Percentiles rank a stretch among this genome's conserved stretches.
phyloP scores from a whole-genome alignment of 2,113 vertebrate genomes.

The Ciconia maguari region DNA sequence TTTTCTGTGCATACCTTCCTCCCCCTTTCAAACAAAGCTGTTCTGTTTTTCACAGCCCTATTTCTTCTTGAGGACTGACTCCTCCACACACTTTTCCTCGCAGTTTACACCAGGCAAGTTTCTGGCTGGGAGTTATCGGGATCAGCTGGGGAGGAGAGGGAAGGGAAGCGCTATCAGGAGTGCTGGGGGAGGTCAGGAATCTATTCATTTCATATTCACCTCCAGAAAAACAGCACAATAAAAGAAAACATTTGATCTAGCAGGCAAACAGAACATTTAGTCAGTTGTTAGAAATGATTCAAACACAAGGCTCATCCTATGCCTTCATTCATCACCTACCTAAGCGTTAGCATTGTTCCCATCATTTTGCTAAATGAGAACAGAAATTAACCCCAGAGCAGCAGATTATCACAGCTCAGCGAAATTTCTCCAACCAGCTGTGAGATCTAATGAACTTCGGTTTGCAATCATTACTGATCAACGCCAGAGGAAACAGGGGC shows the following conservation, averaged over 20 bases:
- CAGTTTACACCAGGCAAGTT: constrained; percentile 71
- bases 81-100: constrained; percentile 74
- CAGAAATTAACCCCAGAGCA: not conserved
- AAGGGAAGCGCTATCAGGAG: constrained; percentile 55
- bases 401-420: not conserved
- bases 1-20: constrained; percentile 70
- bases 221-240: constrained; percentile 64
- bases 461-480: not conserved
- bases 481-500: fast-evolving
- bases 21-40: constrained; percentile 77
- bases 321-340: not conserved
- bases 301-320: constrained; percentile 13
- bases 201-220: constrained; percentile 75
- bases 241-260: constrained; percentile 71
- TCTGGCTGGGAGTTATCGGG: constrained; percentile 71
- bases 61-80: constrained; percentile 70
- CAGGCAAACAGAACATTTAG: constrained; percentile 66
- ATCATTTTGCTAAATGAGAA: not conserved
- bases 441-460: not conserved
- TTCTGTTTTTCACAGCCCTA: constrained; percentile 73
- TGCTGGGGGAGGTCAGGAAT: constrained; percentile 67
- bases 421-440: not conserved
- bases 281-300: constrained; percentile 49
- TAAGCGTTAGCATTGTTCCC: not conserved
- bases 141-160: constrained; percentile 67